Conservation (phyloP, 2,888 invertebrate genomes). For the Melieria crassipennis region DNA sequence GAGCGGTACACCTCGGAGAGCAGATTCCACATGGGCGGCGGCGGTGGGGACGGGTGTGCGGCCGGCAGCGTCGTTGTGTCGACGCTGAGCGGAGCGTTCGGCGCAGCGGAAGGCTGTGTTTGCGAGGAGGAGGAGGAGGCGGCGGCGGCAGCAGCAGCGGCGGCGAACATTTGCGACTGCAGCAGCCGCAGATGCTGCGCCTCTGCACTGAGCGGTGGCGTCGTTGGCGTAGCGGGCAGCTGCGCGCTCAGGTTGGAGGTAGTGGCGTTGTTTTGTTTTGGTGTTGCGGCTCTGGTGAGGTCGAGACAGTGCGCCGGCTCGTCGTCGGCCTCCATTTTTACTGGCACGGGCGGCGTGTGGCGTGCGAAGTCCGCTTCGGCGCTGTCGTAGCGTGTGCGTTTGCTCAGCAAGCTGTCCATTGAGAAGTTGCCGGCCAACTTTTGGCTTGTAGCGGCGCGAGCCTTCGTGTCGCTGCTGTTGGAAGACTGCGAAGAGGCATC, state of each 20-base stretch:
- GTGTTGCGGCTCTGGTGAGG: conserved; percentile 15
- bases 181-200: conserved; percentile 55
- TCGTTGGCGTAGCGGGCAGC: background rate
- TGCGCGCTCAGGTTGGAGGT: conserved; percentile 37
- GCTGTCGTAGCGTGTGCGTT: conserved; percentile 50
- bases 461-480: background rate
- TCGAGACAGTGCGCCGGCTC: conserved; percentile 35
- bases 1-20: conserved; percentile 64
- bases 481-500: conserved; percentile 2
- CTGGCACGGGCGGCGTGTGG: conserved; percentile 36
- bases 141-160: conserved; percentile 59
- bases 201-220: conserved; percentile 38
- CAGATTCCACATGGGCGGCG: conserved; percentile 59
- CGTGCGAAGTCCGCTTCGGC: conserved; percentile 38
- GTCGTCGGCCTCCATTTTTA: conserved; percentile 40
- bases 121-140: conserved; percentile 31
- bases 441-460: background rate
- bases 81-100: conserved; percentile 30
- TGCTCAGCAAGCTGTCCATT: conserved; percentile 58
- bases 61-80: conserved; percentile 3
- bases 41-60: conserved; percentile 21
- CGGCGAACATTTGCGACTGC: conserved; percentile 61
- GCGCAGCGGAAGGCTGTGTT: conserved; percentile 23
- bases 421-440: conserved; percentile 52
- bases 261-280: background rate